Conservation (phyloP, 2,888 invertebrate species). For the Cacoxenus indagator region DNA sequence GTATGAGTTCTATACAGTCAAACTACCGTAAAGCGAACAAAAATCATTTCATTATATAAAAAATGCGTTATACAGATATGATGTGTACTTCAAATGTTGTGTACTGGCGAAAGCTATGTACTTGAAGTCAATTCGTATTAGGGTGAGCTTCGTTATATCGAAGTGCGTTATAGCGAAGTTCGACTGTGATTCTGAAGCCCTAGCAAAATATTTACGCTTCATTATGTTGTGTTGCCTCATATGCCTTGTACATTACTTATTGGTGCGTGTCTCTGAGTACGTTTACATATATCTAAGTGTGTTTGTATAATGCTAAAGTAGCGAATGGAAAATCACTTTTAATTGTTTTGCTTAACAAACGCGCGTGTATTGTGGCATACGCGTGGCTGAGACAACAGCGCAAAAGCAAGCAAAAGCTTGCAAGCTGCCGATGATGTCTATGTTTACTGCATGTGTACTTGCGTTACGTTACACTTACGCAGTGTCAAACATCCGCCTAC, state of each 20-base stretch:
- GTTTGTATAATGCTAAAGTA: not conserved
- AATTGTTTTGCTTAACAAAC: conserved; percentile 63
- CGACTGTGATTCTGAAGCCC: not conserved
- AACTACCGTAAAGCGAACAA: too few species aligned
- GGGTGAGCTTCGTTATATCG: too few species aligned
- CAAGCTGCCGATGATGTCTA: not conserved
- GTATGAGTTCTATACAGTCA: not conserved
- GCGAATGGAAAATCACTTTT: conserved; percentile 55
- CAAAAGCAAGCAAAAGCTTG: too few species aligned
- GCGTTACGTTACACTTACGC: not conserved
- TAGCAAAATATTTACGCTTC: not conserved
- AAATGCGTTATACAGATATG: too few species aligned
- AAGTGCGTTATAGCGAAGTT: not conserved
- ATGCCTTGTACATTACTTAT: not conserved
- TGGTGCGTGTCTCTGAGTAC: not conserved
- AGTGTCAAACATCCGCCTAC: not conserved
- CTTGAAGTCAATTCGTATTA: too few species aligned
- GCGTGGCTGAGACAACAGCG: too few species aligned
- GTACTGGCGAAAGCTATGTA: too few species aligned
- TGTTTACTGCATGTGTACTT: not conserved
- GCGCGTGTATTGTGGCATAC: conserved; percentile 21
- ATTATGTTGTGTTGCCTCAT: not conserved
- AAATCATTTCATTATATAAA: too few species aligned
- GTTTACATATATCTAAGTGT: not conserved
- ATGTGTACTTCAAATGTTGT: too few species aligned